These are phyloP conservation scores for Anagyrus pseudococci DNA, from an alignment of 2,888 invertebrate genomes.

Conservation along the genomic window DNA sequence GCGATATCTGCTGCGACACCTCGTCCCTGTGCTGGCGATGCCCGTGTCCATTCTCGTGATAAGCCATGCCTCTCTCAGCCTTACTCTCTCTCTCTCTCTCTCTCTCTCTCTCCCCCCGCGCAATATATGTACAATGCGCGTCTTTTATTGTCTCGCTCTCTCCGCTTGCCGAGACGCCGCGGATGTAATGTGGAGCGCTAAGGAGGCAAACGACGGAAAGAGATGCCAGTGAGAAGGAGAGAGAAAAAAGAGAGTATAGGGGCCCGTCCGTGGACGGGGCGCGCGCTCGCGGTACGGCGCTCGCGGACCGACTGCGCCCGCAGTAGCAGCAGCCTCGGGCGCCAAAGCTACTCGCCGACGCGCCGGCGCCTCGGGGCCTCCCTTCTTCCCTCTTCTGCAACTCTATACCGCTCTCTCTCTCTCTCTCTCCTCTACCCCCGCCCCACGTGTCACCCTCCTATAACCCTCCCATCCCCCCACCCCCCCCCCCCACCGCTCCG, in stretches of 20 bases:
- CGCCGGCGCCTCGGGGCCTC: not conserved
- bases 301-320: conserved; percentile 17
- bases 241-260: not conserved
- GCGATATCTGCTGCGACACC: conserved; percentile 29
- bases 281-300: conserved; percentile 5
- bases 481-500: not conserved
- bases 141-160: too few species aligned
- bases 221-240: too few species aligned
- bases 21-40: conserved; percentile 9
- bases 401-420: too few species aligned
- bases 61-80: conserved; percentile 3
- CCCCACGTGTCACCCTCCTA: too few species aligned
- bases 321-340: not conserved
- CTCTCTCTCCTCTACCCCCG: too few species aligned
- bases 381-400: not conserved
- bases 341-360: not conserved
- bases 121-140: too few species aligned
- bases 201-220: not conserved
- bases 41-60: not conserved
- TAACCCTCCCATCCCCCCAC: not conserved
- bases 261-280: not conserved
- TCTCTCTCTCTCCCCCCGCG: too few species aligned
- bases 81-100: not conserved
- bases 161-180: not conserved
- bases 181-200: not conserved